These are phyloP conservation scores for Tetranychus urticae DNA, from an alignment of 1,140 invertebrate species.

Conservation along the genomic window DNA sequence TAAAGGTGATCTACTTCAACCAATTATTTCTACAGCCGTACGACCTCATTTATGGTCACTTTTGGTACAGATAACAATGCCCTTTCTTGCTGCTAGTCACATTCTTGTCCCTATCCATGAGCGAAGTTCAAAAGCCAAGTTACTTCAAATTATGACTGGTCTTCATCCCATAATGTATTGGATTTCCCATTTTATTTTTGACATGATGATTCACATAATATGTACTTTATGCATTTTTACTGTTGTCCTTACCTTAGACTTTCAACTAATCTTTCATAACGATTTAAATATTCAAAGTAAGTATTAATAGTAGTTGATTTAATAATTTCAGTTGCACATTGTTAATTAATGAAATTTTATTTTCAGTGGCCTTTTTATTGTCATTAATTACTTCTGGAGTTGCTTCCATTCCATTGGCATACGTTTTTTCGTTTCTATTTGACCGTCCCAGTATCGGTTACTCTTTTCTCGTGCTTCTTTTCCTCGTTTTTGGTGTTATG, in stretches of 20 bases:
- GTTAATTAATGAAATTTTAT: not conserved
- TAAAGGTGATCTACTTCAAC: not conserved
- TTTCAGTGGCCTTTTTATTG: conserved; percentile 1
- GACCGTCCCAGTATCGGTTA: conserved; percentile 10
- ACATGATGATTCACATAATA: conserved; percentile 4
- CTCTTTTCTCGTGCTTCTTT: conserved; percentile 10
- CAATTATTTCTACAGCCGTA: not conserved
- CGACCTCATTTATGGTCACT: not conserved
- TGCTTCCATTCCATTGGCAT: conserved; percentile 12
- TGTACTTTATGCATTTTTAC: conserved; percentile 5
- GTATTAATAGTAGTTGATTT: not conserved
- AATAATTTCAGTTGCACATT: not conserved
- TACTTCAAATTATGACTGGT: conserved; percentile 15
- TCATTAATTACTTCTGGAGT: conserved; percentile 10
- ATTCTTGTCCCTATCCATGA: conserved; percentile 13
- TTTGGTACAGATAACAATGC: not conserved
- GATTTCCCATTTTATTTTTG: conserved; percentile 11
- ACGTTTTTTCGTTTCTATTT: conserved; percentile 10
- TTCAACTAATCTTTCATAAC: not conserved
- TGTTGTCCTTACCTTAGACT: conserved; percentile 4
- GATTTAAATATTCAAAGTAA: not conserved
- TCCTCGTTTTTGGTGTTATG: conserved; percentile 2
- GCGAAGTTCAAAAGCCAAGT: conserved; percentile 11
- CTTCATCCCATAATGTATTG: conserved; percentile 6
- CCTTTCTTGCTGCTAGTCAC: conserved; percentile 10